Evolutionary conservation across 2,113 vertebrate genomes (phyloP).

Genomic region (Heterotilapia buettikoferi): DNA sequence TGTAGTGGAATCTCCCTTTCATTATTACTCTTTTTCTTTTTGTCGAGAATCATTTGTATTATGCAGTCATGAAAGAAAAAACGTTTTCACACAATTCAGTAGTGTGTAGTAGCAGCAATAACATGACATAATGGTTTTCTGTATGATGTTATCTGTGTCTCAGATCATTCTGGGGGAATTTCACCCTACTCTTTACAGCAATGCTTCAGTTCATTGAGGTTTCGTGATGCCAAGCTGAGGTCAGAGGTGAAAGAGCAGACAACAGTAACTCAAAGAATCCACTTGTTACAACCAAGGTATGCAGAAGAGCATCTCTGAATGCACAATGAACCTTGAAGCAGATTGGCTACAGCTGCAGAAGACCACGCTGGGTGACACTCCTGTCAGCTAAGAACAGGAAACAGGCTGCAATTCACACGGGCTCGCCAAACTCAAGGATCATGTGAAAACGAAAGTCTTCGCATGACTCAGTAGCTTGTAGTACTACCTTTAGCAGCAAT

Average conservation of each 20-base stretch:
- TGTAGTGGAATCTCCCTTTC: conserved; percentile 4
- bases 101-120: background rate
- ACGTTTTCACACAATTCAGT: background rate
- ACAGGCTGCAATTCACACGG: background rate
- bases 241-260: background rate
- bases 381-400: background rate
- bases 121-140: background rate
- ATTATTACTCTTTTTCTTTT: background rate
- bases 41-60: background rate
- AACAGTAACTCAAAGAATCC: background rate
- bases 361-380: background rate
- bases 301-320: background rate
- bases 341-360: background rate
- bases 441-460: background rate
- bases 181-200: background rate
- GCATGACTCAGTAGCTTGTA: background rate
- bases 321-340: background rate
- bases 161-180: background rate
- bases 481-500: background rate
- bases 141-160: background rate
- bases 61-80: background rate
- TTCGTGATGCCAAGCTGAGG: background rate
- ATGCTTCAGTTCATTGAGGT: background rate
- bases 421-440: background rate
- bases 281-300: background rate